These are phyloP conservation scores for Drosophila parthenogenetica DNA, from an alignment of 2,888 invertebrate genomes.

Conservation along the genomic window DNA sequence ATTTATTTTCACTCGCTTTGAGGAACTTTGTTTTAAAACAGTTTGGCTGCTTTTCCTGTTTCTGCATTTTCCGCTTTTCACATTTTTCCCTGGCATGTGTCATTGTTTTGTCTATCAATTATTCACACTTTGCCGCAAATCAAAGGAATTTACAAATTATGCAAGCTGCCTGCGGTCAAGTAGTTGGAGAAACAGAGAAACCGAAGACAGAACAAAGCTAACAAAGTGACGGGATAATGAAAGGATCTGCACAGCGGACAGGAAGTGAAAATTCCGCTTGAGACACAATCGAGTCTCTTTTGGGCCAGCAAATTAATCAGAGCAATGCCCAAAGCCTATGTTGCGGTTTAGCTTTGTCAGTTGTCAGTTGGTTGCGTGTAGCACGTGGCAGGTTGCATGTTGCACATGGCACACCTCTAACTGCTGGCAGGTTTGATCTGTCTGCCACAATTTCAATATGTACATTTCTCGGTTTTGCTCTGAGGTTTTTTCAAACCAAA, in stretches of 20 bases:
- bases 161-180: constrained; percentile 26
- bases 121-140: constrained; percentile 48
- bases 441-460: constrained; percentile 36
- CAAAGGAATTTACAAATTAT: constrained; percentile 52
- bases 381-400: constrained; percentile 18
- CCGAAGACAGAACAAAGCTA: not conserved
- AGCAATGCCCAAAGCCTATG: constrained; percentile 34
- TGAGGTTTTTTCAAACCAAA: not conserved
- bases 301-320: constrained; percentile 44
- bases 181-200: not conserved
- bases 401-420: not conserved
- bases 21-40: constrained; percentile 20
- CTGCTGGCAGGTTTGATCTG: constrained; percentile 8
- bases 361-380: constrained; percentile 2
- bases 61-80: constrained; percentile 3
- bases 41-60: constrained; percentile 11
- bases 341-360: constrained; percentile 38
- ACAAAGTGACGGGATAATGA: constrained; percentile 3
- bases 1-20: constrained; percentile 31
- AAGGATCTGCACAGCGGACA: constrained; percentile 2
- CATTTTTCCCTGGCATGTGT: constrained; percentile 6
- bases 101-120: constrained; percentile 37
- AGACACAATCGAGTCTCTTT: not conserved
- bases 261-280: constrained; percentile 2
- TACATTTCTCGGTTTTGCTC: constrained; percentile 30